Base-by-base conservation (phyloP, 2,888 invertebrate genomes). In the Iphiclides podalirius region DNA sequence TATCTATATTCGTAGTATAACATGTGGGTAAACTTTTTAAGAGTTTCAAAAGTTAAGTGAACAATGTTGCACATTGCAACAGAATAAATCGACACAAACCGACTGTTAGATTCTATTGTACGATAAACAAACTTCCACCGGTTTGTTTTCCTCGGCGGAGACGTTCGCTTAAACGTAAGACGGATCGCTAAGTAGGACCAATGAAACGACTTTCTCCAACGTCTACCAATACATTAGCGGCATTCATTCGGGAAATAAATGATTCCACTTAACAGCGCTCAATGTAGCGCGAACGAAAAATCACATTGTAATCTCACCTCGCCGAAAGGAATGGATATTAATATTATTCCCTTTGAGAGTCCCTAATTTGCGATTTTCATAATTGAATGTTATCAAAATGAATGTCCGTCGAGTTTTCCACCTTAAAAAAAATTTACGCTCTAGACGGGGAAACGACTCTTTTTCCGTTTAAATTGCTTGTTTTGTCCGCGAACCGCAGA, bases 321-420 rank as follows among this genome's bases (percentile, higher is more conserved):
- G 50, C 40, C 41, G 48, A 54, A 53, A 49, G 40, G 36, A 56
- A 56, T 53, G 28, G 38, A 51, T 54, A 55, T 55, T 57, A 55
- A 52, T 55, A 50, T 56, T 48, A 52, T 47, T 45, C 17, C 48
- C 26, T 54, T 47, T 55, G 52, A 37, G 49, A 42, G 58, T 60
- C 58, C 64, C 67, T 74, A 73, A 75, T 72, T 75, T 70, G 69
- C 61, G 67, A 71, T 68, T 67, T 67, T 70, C 64, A 66, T 76
- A 77, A 78, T 78, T 77, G 72, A 75, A 77, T 71, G 67, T 70
- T 77, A 71, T 76, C 72, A 69, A 67, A 72, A 75, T 63, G 66
- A 69, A 70, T 63, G 71, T 56, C 58, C 61, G 58, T 52, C 37
- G 66, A 67, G 58, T 66, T 65, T 69, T 61, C 60, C 58, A 62